A percentile compares a stretch with the other conserved stretches of the same genome.
Evolutionary conservation across 1,140 invertebrate genomes (phyloP).

Genomic region (Diuraphis noxia): DNA sequence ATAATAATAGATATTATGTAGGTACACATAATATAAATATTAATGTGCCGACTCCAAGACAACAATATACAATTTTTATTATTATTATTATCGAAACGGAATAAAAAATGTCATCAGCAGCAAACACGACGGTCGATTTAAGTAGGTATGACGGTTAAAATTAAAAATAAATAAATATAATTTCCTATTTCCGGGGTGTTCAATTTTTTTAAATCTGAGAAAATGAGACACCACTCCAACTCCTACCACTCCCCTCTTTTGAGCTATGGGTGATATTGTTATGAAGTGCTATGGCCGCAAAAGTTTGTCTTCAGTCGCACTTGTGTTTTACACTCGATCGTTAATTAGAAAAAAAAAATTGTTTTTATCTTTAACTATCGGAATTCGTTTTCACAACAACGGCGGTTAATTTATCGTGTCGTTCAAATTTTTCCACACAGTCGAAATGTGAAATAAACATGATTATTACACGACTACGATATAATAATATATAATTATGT

Average conservation of each 20-base stretch:
- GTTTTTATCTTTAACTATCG: background rate
- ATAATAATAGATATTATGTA: no score
- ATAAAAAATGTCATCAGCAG: background rate
- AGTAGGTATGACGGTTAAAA: background rate
- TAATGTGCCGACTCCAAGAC: background rate
- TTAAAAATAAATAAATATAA: background rate
- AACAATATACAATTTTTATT: no score
- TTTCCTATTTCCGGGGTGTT: background rate
- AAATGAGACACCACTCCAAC: no score
- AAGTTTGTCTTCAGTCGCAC: background rate
- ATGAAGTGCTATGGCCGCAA: background rate
- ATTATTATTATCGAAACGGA: background rate
- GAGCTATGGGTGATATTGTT: background rate
- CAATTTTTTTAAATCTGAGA: background rate
- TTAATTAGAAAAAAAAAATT: background rate
- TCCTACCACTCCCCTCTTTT: no score
- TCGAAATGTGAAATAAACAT: background rate
- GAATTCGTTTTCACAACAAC: background rate
- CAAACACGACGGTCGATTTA: background rate
- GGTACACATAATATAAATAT: no score
- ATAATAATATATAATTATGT: no score
- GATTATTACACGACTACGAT: background rate
- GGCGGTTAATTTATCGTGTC: background rate
- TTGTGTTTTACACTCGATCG: background rate
- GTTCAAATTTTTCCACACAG: background rate